Conservation (phyloP, 1,140 invertebrate species). For the Hylaeus anthracinus region DNA sequence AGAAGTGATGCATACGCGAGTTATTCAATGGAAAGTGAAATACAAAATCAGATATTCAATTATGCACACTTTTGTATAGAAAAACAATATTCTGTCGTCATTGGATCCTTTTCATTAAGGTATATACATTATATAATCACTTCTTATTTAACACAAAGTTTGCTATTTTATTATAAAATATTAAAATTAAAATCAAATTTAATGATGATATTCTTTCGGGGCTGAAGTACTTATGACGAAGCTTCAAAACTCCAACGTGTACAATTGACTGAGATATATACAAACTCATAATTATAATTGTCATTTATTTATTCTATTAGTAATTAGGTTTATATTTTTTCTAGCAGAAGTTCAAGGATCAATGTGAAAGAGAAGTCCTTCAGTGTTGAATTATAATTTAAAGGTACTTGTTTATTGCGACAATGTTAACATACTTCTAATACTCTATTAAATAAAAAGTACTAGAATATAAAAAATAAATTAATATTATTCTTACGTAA, state of each 20-base stretch:
- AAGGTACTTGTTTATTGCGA: conserved; percentile 3
- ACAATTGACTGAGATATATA: conserved; percentile 40
- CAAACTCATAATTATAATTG: neutral
- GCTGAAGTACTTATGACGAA: conserved; percentile 62
- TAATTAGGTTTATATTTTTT: conserved; percentile 12
- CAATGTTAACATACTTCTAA: neutral
- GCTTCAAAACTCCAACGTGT: conserved; percentile 59
- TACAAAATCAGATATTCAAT: neutral
- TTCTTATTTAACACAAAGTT: neutral
- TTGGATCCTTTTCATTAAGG: neutral
- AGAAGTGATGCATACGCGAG: neutral
- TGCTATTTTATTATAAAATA: neutral
- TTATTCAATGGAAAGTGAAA: neutral
- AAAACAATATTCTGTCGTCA: neutral
- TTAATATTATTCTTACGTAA: neutral
- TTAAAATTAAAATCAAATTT: neutral
- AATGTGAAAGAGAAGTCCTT: neutral
- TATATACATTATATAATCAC: neutral
- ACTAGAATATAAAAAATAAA: neutral
- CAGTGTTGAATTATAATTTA: neutral
- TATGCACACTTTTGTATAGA: neutral
- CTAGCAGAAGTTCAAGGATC: conserved; percentile 4
- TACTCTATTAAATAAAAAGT: neutral
- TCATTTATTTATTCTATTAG: conserved; percentile 7
- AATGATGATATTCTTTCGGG: conserved; percentile 70